Conservation (phyloP, 30 jellyfish, hydroid and myxozoan species). For the Turritopsis dohrnii region DNA sequence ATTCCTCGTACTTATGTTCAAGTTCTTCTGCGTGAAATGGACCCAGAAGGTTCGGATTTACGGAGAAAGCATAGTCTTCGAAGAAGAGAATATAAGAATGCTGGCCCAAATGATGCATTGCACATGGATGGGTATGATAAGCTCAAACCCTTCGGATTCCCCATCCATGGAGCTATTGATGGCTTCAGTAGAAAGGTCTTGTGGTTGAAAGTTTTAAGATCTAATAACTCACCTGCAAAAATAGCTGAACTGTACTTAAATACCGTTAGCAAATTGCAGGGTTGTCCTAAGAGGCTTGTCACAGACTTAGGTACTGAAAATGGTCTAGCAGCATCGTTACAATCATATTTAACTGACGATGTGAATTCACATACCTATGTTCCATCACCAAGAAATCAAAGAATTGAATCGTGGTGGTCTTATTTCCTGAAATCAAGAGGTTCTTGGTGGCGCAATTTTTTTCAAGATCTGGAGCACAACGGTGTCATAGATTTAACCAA, state of each 20-base stretch:
- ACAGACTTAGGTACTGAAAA: conserved; percentile 64
- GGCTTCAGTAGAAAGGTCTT: conserved; percentile 43
- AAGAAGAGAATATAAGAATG: conserved; percentile 15
- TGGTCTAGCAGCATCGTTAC: conserved; percentile 54
- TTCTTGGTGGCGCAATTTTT: conserved; percentile 49
- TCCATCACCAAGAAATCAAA: conserved; percentile 54
- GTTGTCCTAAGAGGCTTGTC: conserved; percentile 45
- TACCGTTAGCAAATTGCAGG: too few species aligned
- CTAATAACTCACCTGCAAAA: too few species aligned
- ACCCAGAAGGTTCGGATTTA: conserved; percentile 27
- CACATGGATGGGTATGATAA: conserved; percentile 38
- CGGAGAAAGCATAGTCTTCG: background rate
- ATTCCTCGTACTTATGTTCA: conserved; percentile 26
- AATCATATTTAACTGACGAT: conserved; percentile 26
- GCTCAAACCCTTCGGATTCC: conserved; percentile 53
- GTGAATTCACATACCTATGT: conserved; percentile 36
- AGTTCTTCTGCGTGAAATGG: conserved; percentile 21
- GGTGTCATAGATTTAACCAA: too few species aligned
- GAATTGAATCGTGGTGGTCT: conserved; percentile 73
- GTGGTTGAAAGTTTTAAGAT: too few species aligned
- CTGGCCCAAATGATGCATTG: conserved; percentile 39
- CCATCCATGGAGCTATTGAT: conserved; percentile 58
- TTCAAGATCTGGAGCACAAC: conserved; percentile 32
- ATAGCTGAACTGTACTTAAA: too few species aligned
- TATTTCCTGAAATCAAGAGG: conserved; percentile 22